A percentile compares a stretch with the other conserved stretches of the same genome.
Conservation (phyloP, 2,888 invertebrate species). For the Carcina quercana region DNA sequence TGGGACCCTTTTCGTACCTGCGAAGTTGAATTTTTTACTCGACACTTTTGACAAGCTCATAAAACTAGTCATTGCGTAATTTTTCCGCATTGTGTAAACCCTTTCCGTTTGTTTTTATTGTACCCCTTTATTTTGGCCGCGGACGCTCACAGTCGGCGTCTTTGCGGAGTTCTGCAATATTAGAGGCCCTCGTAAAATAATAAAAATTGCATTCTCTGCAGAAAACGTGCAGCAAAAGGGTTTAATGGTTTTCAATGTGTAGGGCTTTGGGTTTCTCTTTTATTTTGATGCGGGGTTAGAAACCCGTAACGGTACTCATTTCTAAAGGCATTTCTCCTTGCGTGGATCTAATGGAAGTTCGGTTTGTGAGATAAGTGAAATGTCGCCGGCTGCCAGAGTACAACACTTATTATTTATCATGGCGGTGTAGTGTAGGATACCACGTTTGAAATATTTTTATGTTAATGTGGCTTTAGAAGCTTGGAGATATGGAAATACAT, state of each 20-base stretch:
- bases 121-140: slow-evolving; percentile 51
- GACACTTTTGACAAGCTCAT: slow-evolving; percentile 35
- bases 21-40: slow-evolving; percentile 48
- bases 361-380: slow-evolving; percentile 44
- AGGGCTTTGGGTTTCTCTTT: slow-evolving; percentile 49
- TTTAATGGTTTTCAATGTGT: slow-evolving; percentile 59
- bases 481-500: too few species aligned
- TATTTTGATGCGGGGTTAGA: slow-evolving; percentile 35
- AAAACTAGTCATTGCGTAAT: slow-evolving; percentile 67
- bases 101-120: slow-evolving; percentile 71
- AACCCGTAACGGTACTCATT: slow-evolving; percentile 59
- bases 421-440: too few species aligned
- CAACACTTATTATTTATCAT: slow-evolving; percentile 15
- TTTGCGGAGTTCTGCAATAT: slow-evolving; percentile 65
- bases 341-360: slow-evolving; percentile 41
- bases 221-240: slow-evolving; percentile 61
- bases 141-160: slow-evolving; percentile 46
- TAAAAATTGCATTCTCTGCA: slow-evolving; percentile 68
- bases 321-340: slow-evolving; percentile 42
- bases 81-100: slow-evolving; percentile 70
- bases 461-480: too few species aligned
- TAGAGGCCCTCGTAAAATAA: slow-evolving; percentile 57
- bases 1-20: slow-evolving; percentile 56
- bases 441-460: too few species aligned
- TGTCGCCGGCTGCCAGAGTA: slow-evolving; percentile 23